Evolutionary conservation across 2,113 vertebrate species (phyloP), one percentile per base, ranked within the genome.

Genomic region (Pygathrix nemaeus): DNA sequence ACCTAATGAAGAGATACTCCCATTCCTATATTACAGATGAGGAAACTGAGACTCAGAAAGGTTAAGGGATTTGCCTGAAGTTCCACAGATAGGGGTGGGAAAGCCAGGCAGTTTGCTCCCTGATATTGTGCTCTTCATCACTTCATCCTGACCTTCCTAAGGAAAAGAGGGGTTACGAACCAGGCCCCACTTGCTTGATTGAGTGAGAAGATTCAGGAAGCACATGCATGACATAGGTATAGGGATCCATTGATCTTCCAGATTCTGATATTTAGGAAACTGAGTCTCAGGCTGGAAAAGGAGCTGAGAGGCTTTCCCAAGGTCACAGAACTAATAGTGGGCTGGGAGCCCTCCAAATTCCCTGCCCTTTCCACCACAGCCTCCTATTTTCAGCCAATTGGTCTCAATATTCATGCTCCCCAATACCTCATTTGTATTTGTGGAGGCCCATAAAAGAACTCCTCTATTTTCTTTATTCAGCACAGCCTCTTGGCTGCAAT

Each of bases 241-340:
- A 92, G 90, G 17, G 9, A 18, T 45, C 11, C 14, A 16, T 25
- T 3, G 8, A 18, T 78, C 38, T 84, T 81, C 55, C 32, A 83
- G 68, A 92, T 90, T 95, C 48, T 97, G 88, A 92, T 20, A 43
- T 73, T 8, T 48, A 75, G 79, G 52, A 94, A 97, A 92, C n/a
- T 35, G 27, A 76, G 43, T 40, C 80, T 95, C 43, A 55, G 59
- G 25, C 18, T 90, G 45, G 20, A 72, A 89, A 88, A 88, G 38
- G 70, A 45, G 14, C 11, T 90, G 80, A 88, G 38, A 75, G 50
- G 14, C 11, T 90, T 80, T 40, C 30, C n/a, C n/a, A 82, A 96
- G 35, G 45, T 88, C 50, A 79, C 9, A 88, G 35, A 72, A 78
- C 9, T 84, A 68, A 83, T 8, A 52, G 57, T 23, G 40, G 27